Evolutionary conservation across 2,113 vertebrate genomes (phyloP).

Genomic region (Desmodus rotundus): DNA sequence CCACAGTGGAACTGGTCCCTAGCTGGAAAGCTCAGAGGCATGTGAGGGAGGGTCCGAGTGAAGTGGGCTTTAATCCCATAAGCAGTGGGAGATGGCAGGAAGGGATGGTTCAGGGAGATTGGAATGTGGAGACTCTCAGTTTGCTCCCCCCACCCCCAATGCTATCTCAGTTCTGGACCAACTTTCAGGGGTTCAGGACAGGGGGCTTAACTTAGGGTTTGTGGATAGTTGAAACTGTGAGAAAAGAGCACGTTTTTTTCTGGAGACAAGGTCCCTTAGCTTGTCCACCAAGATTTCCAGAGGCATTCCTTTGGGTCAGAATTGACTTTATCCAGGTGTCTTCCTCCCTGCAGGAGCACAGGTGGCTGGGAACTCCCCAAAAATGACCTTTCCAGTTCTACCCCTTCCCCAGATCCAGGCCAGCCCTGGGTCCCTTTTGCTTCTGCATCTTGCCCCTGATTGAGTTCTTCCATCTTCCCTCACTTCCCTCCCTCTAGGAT

Average conservation of each 20-base stretch:
- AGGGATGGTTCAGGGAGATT: neutral
- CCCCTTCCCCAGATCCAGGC: neutral
- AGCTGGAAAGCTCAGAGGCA: too few relatives aligned
- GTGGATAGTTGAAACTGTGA: neutral
- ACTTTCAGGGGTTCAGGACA: neutral
- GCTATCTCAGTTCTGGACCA: neutral
- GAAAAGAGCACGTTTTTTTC: neutral
- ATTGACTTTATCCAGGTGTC: neutral
- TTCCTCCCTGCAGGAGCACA: neutral
- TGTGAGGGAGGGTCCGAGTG: neutral
- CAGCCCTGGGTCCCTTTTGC: neutral
- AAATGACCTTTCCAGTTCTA: neutral
- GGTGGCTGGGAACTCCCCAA: neutral
- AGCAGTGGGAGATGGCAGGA: rapidly evolving
- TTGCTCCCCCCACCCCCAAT: too few relatives aligned
- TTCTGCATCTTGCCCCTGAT: neutral
- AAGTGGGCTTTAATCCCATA: neutral
- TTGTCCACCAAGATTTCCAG: neutral
- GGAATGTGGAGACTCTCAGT: rapidly evolving
- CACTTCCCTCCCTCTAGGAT: conserved; percentile 77
- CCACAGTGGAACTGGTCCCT: neutral
- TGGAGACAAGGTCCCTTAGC: neutral
- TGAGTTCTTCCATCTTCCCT: neutral
- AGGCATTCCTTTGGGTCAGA: neutral
- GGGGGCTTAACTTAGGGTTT: neutral